These are phyloP conservation scores for Onchidella celtica DNA, from an alignment of 2,888 invertebrate genomes.

Conservation along the genomic window DNA sequence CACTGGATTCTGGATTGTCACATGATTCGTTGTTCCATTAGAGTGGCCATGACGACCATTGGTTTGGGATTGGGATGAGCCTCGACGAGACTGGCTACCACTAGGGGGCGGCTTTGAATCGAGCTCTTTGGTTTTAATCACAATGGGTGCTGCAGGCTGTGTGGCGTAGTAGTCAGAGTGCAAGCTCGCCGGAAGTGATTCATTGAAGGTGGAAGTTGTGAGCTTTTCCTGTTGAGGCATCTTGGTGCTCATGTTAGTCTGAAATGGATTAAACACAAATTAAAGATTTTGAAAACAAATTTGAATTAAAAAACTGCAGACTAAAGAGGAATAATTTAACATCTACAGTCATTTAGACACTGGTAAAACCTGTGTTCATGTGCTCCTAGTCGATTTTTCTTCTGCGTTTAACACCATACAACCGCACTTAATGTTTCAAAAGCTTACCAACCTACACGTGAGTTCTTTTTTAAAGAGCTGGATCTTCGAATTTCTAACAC, in stretches of 20 bases:
- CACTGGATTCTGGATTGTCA: conserved; percentile 36
- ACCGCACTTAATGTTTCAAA: too few relatives aligned
- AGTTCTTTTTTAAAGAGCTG: too few relatives aligned
- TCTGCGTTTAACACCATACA: too few relatives aligned
- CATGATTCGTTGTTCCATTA: neutral
- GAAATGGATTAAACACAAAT: too few relatives aligned
- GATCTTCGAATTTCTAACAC: too few relatives aligned
- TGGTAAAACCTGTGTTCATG: too few relatives aligned
- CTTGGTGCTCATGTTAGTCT: conserved; percentile 17
- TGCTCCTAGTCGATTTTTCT: too few relatives aligned
- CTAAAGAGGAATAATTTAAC: too few relatives aligned
- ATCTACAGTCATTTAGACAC: too few relatives aligned
- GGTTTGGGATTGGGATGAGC: neutral
- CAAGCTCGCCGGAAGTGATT: conserved; percentile 40
- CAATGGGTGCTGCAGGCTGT: conserved; percentile 60
- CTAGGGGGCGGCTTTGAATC: neutral
- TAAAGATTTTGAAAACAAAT: too few relatives aligned
- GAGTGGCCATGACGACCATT: neutral
- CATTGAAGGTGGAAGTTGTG: conserved; percentile 49
- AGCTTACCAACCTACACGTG: too few relatives aligned
- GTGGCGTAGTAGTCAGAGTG: conserved; percentile 51
- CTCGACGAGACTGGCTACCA: neutral
- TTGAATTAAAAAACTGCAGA: too few relatives aligned
- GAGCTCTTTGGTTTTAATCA: conserved; percentile 47
- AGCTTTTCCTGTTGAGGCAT: conserved; percentile 49